Percentiles rank a stretch among this genome's conserved stretches.
phyloP scores from a whole-genome alignment of 2,797 vertebrate genomes.

The Pyrocephalus nanus region DNA sequence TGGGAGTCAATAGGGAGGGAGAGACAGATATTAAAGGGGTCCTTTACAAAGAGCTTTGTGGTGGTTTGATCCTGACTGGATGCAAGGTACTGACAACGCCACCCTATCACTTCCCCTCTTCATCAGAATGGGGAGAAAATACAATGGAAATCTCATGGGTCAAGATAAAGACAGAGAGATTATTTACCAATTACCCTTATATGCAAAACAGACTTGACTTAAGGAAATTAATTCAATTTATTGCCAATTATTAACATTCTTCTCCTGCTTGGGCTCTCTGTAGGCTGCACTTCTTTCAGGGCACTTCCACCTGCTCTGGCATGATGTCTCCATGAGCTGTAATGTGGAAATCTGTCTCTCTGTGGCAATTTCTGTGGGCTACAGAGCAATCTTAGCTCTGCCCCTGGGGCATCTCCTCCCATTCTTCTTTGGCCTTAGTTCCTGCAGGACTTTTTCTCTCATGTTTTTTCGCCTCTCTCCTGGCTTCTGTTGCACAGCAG shows the following conservation, averaged over 20 bases:
- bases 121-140: background rate
- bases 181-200: background rate
- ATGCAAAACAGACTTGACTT: background rate
- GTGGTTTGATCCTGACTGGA: background rate
- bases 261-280: rapidly evolving
- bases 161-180: background rate
- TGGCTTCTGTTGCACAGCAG: background rate
- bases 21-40: background rate
- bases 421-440: background rate
- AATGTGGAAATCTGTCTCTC: background rate
- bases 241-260: background rate
- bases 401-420: background rate
- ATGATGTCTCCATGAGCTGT: background rate
- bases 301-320: background rate
- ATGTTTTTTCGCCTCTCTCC: background rate
- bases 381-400: background rate
- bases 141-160: background rate
- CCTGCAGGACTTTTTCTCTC: background rate
- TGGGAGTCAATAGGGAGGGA: background rate
- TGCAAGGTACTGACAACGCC: background rate
- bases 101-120: background rate
- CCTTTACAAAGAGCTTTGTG: background rate
- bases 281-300: background rate
- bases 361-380: background rate
- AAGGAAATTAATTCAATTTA: background rate